Base-by-base conservation (phyloP, 2,888 invertebrate genomes). In the Acleris laterana region DNA sequence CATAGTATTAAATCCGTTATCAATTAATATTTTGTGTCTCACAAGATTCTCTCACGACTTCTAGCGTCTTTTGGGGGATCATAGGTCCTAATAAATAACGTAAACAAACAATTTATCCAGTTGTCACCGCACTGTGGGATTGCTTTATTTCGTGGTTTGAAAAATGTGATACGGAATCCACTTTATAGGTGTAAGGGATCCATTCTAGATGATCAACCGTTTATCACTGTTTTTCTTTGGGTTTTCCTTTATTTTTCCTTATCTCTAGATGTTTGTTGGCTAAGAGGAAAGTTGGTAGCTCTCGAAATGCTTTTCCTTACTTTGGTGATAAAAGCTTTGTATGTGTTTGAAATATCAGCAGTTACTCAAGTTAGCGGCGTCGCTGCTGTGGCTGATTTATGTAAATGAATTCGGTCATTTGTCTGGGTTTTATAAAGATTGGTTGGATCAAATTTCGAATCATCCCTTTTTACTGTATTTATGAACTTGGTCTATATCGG, bases 141-240 rank as follows among this genome's bases (percentile, higher is more conserved):
- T 79, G 79, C 78, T 81, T 77, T 79, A 83, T 83, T 78, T 71
- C 74, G 71, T 63, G 71, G 73, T 64, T 77, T 77, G 80, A 83
- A 73, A 81, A 85, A 85, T 82, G 74, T 66, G 74, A 71, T 69
- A 69, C 69, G 74, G 74, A 77, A 83, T 80, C 76, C 72, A 77
- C 76, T 82, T 75, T 84, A 82, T 82, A 83, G 79, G 80, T 81
- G 78, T 78, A 79, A 77, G 77, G 70, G 80, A 82, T 80, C 78
- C 75, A 81, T 84, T 82, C 78, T 73, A 74, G 78, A 83, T 84
- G 81, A 85, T 84, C 82, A 83, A 82, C 78, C 77, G 81, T 83
- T 81, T 81, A 80, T 77, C 75, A 74, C 71, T 78, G 75, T 78
- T 82, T 80, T 76, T 72, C 74, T 79, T 78, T 73, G 71, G 65